Evolutionary conservation across 2,113 vertebrate species (phyloP).

Genomic region (Thunnus maccoyii): DNA sequence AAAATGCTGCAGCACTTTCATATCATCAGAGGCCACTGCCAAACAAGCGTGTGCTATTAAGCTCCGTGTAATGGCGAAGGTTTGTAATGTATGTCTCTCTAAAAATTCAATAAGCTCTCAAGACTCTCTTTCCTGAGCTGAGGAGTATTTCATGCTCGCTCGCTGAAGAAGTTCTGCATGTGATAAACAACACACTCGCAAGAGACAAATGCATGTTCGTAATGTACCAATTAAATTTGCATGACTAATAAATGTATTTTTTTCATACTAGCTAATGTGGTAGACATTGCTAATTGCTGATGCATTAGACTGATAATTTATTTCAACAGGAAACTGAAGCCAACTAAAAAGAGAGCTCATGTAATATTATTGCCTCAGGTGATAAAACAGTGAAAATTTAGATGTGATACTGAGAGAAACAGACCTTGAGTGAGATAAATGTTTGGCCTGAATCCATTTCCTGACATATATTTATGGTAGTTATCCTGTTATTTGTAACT

Average conservation of each 20-base stretch:
- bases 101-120: conserved; percentile 24
- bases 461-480: not conserved
- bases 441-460: too few relatives aligned
- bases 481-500: not conserved
- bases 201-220: too few relatives aligned
- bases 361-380: not conserved
- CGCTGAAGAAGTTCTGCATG: not conserved
- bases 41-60: conserved; percentile 25
- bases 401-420: too few relatives aligned
- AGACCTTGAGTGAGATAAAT: too few relatives aligned
- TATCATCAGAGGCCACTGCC: conserved; percentile 15
- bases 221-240: not conserved
- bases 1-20: conserved; percentile 31
- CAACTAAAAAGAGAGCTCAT: not conserved
- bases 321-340: not conserved
- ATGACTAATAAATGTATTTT: not conserved
- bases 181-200: not conserved
- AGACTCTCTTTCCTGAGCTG: not conserved
- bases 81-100: not conserved
- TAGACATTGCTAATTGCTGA: not conserved
- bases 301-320: conserved; percentile 18
- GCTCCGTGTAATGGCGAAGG: conserved; percentile 3
- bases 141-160: not conserved
- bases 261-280: not conserved
- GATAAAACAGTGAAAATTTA: not conserved